phyloP scores from a whole-genome alignment of 2,888 invertebrate species.

The Campoplex nolae region DNA sequence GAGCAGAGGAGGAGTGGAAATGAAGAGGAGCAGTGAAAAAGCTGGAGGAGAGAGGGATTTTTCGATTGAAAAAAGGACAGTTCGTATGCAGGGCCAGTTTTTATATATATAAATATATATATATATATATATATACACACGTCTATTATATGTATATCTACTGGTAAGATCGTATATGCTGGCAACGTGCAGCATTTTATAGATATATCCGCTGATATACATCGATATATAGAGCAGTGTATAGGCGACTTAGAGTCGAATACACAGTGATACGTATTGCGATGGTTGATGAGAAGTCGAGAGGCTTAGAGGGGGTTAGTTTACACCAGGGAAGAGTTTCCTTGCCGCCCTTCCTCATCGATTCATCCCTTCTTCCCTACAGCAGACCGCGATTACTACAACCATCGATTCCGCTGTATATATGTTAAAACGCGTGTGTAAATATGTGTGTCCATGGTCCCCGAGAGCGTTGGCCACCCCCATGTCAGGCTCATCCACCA shows the following conservation, averaged over 20 bases:
- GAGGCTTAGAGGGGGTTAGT: conserved; percentile 77
- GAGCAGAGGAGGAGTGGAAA: conserved; percentile 11
- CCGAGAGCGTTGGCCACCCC: conserved; percentile 63
- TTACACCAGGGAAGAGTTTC: conserved; percentile 73
- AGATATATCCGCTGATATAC: conserved; percentile 5
- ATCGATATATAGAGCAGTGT: neutral
- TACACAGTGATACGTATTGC: conserved; percentile 39
- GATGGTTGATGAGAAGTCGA: conserved; percentile 74
- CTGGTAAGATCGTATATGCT: neutral
- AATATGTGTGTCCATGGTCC: conserved; percentile 27
- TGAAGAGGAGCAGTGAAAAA: conserved; percentile 20
- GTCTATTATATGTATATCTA: neutral
- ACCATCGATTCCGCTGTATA: neutral
- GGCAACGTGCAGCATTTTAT: neutral
- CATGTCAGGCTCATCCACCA: conserved; percentile 53
- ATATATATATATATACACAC: neutral
- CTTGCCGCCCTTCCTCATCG: conserved; percentile 73
- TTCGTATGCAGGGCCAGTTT: conserved; percentile 72
- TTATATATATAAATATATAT: neutral
- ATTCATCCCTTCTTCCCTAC: conserved; percentile 69
- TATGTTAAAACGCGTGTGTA: neutral
- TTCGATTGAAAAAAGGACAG: conserved; percentile 79
- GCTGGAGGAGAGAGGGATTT: conserved; percentile 51
- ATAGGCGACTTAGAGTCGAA: neutral
- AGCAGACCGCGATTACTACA: neutral